A percentile compares a stretch with the other conserved stretches of the same genome.
phyloP scores from a whole-genome alignment of 2,113 vertebrate species.

The Chrysochloris asiatica region DNA sequence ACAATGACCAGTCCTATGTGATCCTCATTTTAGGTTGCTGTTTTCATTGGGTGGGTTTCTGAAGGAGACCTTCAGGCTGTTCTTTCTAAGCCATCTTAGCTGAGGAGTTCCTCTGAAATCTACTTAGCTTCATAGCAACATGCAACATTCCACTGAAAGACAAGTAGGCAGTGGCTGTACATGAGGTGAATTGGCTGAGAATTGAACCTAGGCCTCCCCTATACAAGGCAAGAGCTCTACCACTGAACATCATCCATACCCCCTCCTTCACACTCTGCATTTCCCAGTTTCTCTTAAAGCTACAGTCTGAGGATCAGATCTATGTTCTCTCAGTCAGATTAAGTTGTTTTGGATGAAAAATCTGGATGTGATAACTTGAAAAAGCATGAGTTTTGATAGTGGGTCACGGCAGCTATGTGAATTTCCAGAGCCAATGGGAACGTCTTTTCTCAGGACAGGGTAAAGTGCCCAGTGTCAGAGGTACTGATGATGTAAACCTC shows the following conservation, averaged over 20 bases:
- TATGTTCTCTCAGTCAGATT: not conserved
- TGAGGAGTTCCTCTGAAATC: not conserved
- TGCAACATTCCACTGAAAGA: not conserved
- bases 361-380: not conserved
- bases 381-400: not conserved
- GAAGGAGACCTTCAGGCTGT: not conserved
- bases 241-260: not conserved
- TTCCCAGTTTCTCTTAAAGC: not conserved
- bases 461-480: accelerated
- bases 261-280: not conserved
- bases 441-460: not conserved
- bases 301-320: not conserved
- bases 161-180: not conserved
- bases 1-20: not conserved
- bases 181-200: not conserved
- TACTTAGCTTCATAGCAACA: not conserved
- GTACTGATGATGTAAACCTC: not conserved
- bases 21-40: not conserved
- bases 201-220: not conserved
- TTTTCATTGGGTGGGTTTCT: not conserved
- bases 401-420: not conserved
- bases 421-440: not conserved
- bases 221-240: not conserved
- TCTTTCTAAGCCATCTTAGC: not conserved
- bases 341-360: not conserved